These are phyloP conservation scores for Tokudaia muenninki DNA, from an alignment of 2,797 vertebrate species.

Conservation along the genomic window DNA sequence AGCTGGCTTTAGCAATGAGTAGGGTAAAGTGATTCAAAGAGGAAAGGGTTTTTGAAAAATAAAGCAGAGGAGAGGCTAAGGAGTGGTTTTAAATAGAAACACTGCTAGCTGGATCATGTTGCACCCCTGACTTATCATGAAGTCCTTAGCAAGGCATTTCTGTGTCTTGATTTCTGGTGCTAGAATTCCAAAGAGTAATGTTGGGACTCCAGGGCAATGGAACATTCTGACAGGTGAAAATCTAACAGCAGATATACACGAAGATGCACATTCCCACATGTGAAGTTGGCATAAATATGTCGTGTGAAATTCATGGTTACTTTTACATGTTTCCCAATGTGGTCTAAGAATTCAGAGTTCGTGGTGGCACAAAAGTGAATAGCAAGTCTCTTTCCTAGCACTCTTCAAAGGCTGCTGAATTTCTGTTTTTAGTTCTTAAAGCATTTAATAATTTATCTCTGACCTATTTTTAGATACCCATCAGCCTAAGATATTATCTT, in stretches of 20 bases:
- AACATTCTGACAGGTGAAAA: neutral
- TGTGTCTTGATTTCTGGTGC: neutral
- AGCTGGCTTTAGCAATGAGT: neutral
- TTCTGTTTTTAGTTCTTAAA: slow-evolving; percentile 77
- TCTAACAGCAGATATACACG: neutral
- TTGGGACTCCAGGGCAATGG: neutral
- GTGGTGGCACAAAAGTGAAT: slow-evolving; percentile 19
- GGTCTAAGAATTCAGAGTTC: slow-evolving; percentile 60
- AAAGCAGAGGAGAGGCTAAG: neutral
- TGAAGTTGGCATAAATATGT: slow-evolving; percentile 24
- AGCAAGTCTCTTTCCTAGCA: slow-evolving; percentile 25
- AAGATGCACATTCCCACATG: neutral
- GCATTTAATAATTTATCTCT: slow-evolving; percentile 78
- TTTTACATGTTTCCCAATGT: slow-evolving; percentile 20
- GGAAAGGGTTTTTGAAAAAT: slow-evolving; percentile 47
- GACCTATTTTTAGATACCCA: slow-evolving; percentile 70
- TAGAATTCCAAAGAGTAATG: neutral
- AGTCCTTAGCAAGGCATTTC: neutral
- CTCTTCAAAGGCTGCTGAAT: slow-evolving; percentile 31
- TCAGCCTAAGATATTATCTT: slow-evolving; percentile 60
- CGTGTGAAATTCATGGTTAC: neutral
- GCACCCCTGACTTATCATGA: neutral
- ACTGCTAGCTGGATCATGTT: neutral
- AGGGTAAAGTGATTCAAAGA: neutral
- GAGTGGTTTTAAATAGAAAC: neutral